Percentiles rank a stretch among this genome's conserved stretches.
These are phyloP conservation scores for Panthera uncia DNA, from an alignment of 2,113 vertebrate genomes.

Conservation along the genomic window DNA sequence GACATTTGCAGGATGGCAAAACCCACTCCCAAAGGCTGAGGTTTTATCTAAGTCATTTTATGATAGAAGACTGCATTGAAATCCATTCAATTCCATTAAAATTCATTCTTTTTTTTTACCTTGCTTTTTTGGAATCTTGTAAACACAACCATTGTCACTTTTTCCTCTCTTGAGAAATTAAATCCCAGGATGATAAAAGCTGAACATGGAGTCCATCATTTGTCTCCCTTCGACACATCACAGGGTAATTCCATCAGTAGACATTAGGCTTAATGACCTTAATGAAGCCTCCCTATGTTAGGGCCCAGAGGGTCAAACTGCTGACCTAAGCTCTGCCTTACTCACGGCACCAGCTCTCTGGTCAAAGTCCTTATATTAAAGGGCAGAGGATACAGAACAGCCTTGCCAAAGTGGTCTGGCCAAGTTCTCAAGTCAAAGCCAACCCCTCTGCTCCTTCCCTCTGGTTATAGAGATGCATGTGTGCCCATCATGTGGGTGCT, in stretches of 20 bases:
- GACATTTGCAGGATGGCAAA: not conserved
- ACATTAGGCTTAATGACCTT: not conserved
- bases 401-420: constrained; percentile 17
- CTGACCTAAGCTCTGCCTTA: not conserved
- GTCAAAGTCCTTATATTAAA: not conserved
- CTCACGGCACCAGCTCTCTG: not conserved
- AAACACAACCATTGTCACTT: not conserved
- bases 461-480: not conserved
- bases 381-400: constrained; percentile 38
- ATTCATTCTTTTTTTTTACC: not conserved
- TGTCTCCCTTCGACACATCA: not conserved
- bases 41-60: not conserved
- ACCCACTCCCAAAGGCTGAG: not conserved
- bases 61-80: not conserved
- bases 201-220: not conserved
- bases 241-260: not conserved
- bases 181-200: not conserved
- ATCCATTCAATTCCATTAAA: not conserved
- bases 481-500: not conserved
- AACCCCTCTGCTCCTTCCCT: not conserved
- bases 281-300: not conserved
- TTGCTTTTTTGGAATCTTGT: not conserved
- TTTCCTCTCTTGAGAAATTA: constrained; percentile 19
- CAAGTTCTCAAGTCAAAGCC: not conserved
- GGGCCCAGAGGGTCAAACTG: not conserved